phyloP scores from a whole-genome alignment of 1,140 invertebrate genomes.

The Manduca sexta region DNA sequence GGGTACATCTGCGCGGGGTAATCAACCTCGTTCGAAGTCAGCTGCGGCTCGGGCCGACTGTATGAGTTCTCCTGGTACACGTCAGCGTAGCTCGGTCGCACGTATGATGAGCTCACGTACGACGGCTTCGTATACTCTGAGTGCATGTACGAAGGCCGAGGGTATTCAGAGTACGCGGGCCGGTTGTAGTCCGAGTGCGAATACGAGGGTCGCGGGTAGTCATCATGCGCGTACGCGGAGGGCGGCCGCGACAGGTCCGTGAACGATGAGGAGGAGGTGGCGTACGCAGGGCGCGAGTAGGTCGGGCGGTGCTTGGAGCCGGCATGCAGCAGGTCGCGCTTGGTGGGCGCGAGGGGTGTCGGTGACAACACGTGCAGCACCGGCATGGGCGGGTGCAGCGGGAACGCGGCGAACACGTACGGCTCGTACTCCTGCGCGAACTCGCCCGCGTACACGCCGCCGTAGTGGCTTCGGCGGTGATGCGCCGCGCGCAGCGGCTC shows the following conservation, averaged over 20 bases:
- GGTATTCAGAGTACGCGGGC: not conserved
- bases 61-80: not conserved
- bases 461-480: slow-evolving; percentile 19
- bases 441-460: slow-evolving; percentile 29
- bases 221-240: not conserved
- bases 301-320: slow-evolving; percentile 9
- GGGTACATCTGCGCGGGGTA: not conserved
- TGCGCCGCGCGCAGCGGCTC: slow-evolving; percentile 21
- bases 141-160: not conserved
- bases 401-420: slow-evolving; percentile 39
- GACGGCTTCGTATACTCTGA: not conserved
- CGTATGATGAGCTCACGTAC: not conserved
- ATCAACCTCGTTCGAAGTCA: not conserved
- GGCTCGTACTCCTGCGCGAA: slow-evolving; percentile 39
- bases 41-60: not conserved
- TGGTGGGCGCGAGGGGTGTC: slow-evolving; percentile 9
- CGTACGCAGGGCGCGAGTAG: not conserved
- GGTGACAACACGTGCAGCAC: slow-evolving; percentile 36
- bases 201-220: not conserved
- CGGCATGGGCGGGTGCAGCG: slow-evolving; percentile 39
- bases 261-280: not conserved
- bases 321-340: slow-evolving; percentile 12
- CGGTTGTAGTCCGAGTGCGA: not conserved
- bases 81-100: not conserved
- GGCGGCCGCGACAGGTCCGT: not conserved